phyloP scores from a whole-genome alignment of 2,888 invertebrate species.

The Leptogaster cylindrica region DNA sequence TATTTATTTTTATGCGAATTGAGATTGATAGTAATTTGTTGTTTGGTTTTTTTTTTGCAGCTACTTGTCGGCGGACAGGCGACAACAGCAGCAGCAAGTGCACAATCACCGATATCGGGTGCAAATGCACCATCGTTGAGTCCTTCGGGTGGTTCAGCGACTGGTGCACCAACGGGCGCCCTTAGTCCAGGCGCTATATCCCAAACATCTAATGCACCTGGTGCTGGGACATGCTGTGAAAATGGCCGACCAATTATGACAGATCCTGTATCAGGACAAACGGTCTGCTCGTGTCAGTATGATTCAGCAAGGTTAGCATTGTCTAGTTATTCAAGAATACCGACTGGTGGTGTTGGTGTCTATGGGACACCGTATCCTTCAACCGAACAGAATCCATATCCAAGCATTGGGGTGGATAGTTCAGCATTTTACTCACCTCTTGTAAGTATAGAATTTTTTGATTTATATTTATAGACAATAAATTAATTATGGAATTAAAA shows the following conservation, averaged over 20 bases:
- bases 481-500: too few relatives aligned
- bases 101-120: conserved; percentile 79
- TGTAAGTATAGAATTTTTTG: conserved; percentile 71
- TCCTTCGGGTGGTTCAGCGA: conserved; percentile 67
- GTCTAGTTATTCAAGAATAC: conserved; percentile 79
- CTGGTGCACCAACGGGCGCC: conserved; percentile 55
- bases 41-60: conserved; percentile 41
- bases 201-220: conserved; percentile 59
- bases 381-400: conserved; percentile 90
- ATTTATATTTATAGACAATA: conserved; percentile 46
- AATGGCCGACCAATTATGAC: conserved; percentile 90
- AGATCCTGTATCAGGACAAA: conserved; percentile 90
- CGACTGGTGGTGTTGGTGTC: conserved; percentile 78
- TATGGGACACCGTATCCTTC: conserved; percentile 89
- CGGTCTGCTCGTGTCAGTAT: conserved; percentile 93
- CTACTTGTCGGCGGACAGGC: conserved; percentile 65
- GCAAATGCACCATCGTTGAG: conserved; percentile 75
- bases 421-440: conserved; percentile 94
- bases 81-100: conserved; percentile 72
- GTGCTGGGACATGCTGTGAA: conserved; percentile 76
- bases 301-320: conserved; percentile 86
- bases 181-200: conserved; percentile 61
- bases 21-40: neutral
- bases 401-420: conserved; percentile 90
- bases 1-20: neutral